Base-by-base conservation (phyloP, 2,113 vertebrate species). In the Gasterosteus nipponicus region DNA sequence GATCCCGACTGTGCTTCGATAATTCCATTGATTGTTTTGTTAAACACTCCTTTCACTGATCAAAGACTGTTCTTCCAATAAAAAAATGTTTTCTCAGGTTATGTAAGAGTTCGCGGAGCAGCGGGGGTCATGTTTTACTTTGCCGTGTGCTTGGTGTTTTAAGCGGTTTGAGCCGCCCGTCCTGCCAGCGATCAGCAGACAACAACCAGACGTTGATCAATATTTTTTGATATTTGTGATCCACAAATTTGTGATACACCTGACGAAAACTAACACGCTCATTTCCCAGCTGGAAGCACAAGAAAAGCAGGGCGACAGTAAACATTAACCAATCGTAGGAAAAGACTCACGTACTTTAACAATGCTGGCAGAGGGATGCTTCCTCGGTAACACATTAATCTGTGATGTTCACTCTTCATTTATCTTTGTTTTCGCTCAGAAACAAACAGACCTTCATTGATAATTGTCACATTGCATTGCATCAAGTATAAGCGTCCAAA, bases 81-180 rank as follows among this genome's bases (percentile, higher is more conserved):
- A 87, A 87, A 61, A 60, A 69, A 26, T 87, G 84, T 89, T 89
- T 87, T 82, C 44, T n/a, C 19, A 59, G 16, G 15, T 90, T 86
- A 77, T 85, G 58, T 58, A 86, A 89, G 2, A 14, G 73, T 44
- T 33, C 46, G 60, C 46, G 42, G 22, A 1, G 6, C 49, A 19
- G 79, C 8, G 70, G 82, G 62, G 77, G 73, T 77, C 18, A 0
- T 77, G 71, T 71, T 67, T 67, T 54, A 1, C 11, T 62, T 65
- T 57, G 35, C 75, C 59, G 57, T 26, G 31, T 73, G 69, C n/a
- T 69, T 72, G 41, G 33, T 69, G 66, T 79, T 56, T 58, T 14
- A 75, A 10, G 22, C 12, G 0, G 33, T 1, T 65, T 86, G 51
- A 59, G 76, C 60, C 18, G 76, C 64, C 19, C n/a, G 49, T 8